Conservation (phyloP, 2,888 invertebrate genomes). For the Tachina grossa region DNA sequence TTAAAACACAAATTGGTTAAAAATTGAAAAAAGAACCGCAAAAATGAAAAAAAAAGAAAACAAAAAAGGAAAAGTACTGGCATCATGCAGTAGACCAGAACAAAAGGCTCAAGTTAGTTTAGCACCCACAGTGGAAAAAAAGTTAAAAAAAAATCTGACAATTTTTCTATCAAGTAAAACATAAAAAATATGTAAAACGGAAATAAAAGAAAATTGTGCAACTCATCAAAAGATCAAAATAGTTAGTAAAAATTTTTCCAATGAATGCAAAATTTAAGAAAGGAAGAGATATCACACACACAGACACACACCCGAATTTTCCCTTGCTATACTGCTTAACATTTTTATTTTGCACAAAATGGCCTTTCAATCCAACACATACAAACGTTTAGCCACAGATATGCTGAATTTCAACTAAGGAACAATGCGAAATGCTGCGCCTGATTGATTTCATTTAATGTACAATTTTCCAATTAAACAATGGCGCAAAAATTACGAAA, state of each 20-base stretch:
- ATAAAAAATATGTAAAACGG: constrained; percentile 28
- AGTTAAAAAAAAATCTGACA: constrained; percentile 30
- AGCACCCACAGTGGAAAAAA: constrained; percentile 65
- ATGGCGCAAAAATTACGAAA: constrained; percentile 67
- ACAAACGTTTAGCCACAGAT: constrained; percentile 20
- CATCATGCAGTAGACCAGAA: constrained; percentile 69
- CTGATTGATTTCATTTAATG: constrained; percentile 81
- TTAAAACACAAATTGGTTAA: constrained; percentile 28
- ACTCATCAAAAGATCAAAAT: constrained; percentile 69
- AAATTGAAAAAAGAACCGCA: constrained; percentile 12
- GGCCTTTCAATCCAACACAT: not conserved
- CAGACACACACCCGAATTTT: constrained; percentile 16
- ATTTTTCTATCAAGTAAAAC: constrained; percentile 32
- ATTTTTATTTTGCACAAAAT: not conserved
- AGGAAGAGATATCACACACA: not conserved
- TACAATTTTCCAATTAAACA: constrained; percentile 80
- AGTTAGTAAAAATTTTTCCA: constrained; percentile 29
- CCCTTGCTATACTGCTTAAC: constrained; percentile 1
- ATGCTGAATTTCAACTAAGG: not conserved
- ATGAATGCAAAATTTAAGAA: constrained; percentile 21
- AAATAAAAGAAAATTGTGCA: constrained; percentile 66
- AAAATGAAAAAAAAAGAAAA: not conserved
- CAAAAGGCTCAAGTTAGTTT: constrained; percentile 73
- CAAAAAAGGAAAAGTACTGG: constrained; percentile 21
- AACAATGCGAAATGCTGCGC: constrained; percentile 73